A percentile compares a stretch with the other conserved stretches of the same genome.
Evolutionary conservation across 1,140 invertebrate genomes (phyloP).

Genomic region (Diorhabda sublineata): DNA sequence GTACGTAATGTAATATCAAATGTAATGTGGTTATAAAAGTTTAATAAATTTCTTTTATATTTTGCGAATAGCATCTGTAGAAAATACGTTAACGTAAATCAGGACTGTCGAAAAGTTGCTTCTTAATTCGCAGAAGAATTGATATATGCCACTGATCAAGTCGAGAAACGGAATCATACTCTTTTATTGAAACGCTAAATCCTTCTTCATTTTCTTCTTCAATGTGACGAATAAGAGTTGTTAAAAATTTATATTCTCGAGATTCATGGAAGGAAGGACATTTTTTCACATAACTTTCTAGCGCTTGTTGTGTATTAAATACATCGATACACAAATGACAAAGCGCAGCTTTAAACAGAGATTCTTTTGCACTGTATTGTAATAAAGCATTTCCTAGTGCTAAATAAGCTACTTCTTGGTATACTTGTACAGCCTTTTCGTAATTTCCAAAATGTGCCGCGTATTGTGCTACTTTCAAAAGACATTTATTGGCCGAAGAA

Average conservation of each 20-base stretch:
- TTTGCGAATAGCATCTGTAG: too few species aligned
- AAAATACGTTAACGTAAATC: conserved; percentile 63
- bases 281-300: conserved; percentile 89
- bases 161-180: conserved; percentile 95
- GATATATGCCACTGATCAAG: conserved; percentile 98
- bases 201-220: conserved; percentile 95
- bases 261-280: conserved; percentile 96
- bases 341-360: conserved; percentile 92
- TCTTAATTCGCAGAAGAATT: conserved; percentile 93
- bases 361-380: conserved; percentile 98
- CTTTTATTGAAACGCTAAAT: conserved; percentile 92
- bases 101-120: conserved; percentile 82
- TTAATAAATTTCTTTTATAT: too few species aligned
- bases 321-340: conserved; percentile 94
- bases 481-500: conserved; percentile 95
- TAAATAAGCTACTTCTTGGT: conserved; percentile 89
- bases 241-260: conserved; percentile 92
- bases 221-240: conserved; percentile 84
- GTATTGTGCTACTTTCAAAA: conserved; percentile 95
- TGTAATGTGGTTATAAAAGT: too few species aligned
- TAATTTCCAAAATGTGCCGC: conserved; percentile 96
- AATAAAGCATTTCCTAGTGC: conserved; percentile 92
- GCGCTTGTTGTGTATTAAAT: conserved; percentile 88
- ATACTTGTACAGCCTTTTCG: conserved; percentile 95
- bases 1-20: too few species aligned